Evolutionary conservation across 2,113 vertebrate species (phyloP).

Genomic region (Nerophis ophidion): DNA sequence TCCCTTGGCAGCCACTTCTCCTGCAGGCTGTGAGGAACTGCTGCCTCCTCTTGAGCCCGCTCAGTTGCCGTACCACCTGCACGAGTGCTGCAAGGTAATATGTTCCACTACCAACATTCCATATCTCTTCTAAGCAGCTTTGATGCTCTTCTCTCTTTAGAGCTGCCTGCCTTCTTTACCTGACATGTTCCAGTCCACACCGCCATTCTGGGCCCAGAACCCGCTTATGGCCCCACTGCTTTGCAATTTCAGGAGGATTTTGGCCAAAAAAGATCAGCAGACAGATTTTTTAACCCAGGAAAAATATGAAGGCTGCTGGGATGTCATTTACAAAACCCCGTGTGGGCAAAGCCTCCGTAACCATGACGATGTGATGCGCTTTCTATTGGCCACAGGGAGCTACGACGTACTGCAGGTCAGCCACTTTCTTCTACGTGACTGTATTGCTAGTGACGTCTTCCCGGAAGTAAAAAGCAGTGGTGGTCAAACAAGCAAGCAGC

Average conservation of each 20-base stretch:
- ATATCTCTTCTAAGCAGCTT: background rate
- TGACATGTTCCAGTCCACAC: constrained; percentile 24
- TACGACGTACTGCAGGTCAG: constrained; percentile 73
- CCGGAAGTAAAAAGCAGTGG: too few species aligned
- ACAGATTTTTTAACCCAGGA: background rate
- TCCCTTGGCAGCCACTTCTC: background rate
- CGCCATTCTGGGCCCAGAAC: constrained; percentile 73
- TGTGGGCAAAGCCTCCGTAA: constrained; percentile 81
- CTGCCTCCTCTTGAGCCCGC: constrained; percentile 24
- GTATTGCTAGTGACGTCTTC: too few species aligned
- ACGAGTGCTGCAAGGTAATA: constrained; percentile 68
- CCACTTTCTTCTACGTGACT: background rate
- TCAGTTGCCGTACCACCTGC: constrained; percentile 39
- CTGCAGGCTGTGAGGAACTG: constrained; percentile 26
- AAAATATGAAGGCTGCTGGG: constrained; percentile 27
- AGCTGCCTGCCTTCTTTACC: constrained; percentile 31
- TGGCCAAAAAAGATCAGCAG: constrained; percentile 4
- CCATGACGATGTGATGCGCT: constrained; percentile 77
- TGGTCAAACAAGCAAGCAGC: too few species aligned
- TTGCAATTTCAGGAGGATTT: constrained; percentile 79
- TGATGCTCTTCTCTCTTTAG: background rate
- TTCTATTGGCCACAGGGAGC: constrained; percentile 77
- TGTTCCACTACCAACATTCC: background rate
- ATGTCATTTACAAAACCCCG: constrained; percentile 82
- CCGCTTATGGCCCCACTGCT: constrained; percentile 81